phyloP scores from a whole-genome alignment of 2,888 invertebrate species.

The Rhagophthalmus giganteus region DNA sequence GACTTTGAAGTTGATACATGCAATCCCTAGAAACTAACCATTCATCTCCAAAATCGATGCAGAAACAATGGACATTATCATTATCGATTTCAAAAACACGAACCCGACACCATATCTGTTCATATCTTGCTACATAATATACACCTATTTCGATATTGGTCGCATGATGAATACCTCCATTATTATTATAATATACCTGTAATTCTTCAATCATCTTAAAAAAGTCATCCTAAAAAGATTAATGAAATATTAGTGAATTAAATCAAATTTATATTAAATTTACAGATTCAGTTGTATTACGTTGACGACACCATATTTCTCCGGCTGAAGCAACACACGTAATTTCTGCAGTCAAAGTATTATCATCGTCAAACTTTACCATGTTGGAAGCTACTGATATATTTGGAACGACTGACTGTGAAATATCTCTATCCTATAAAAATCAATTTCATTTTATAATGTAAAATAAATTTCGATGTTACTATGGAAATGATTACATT shows the following conservation, averaged over 20 bases:
- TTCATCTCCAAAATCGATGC: conserved; percentile 77
- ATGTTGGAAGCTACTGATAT: conserved; percentile 52
- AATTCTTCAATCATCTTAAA: conserved; percentile 40
- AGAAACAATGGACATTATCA: conserved; percentile 60
- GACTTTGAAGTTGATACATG: conserved; percentile 64
- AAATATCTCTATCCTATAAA: not conserved
- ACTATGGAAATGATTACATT: too few relatives aligned
- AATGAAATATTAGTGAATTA: not conserved
- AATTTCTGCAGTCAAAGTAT: conserved; percentile 54
- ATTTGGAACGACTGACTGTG: conserved; percentile 24
- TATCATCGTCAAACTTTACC: conserved; percentile 48
- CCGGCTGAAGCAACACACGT: conserved; percentile 54
- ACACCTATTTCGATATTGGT: conserved; percentile 45
- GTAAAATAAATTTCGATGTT: not conserved
- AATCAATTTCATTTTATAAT: not conserved
- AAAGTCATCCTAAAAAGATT: conserved; percentile 49
- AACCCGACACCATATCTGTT: conserved; percentile 56
- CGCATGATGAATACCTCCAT: conserved; percentile 18
- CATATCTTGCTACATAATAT: conserved; percentile 55
- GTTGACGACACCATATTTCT: conserved; percentile 60
- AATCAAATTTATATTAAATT: conserved; percentile 38
- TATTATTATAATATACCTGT: conserved; percentile 11
- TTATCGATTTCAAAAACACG: conserved; percentile 46
- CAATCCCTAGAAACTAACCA: conserved; percentile 59
- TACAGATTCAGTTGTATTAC: conserved; percentile 57